Evolutionary conservation across 2,888 invertebrate species (phyloP), one percentile per base, ranked within the genome.

Genomic region (Adelognathus sp.): DNA sequence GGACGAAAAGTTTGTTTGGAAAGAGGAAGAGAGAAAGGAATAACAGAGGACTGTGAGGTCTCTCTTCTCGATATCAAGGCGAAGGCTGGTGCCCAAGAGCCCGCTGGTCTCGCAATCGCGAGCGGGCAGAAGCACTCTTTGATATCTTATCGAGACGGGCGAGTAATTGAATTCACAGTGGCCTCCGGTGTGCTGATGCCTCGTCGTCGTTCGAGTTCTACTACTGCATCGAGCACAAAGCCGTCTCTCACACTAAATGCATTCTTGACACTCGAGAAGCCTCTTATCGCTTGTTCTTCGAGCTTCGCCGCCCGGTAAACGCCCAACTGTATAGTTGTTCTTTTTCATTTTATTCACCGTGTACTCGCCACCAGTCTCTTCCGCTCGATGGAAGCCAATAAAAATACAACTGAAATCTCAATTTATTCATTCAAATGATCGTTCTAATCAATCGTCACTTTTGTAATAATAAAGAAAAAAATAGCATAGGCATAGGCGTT

Each of bases 151-250:
- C 72, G 63, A 33, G 72, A 11, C 71, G 39, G 14, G 54, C 63
- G 72, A 72, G 63, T 72, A 72, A 72, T 72, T 72, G 63, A 72
- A 72, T 72, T 72, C 72, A 72, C 63, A 72, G 72, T 56, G 72
- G 56, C 54, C 50, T 50, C 41, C 24, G 52, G 52, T 61, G 71
- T 71, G 61, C 36, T 3, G 50, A 50, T 50, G 50, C 24, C 24
- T 24, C 50, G 44, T 18, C 44, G 44, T 18, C 16, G 46, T 46
- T 21, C 50, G 50, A n/a, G 50, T 50, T n/a, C n/a, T n/a, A n/a
- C 11, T 4, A 24, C 21, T 50, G 50, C 50, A 21, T 4, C 50
- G 50, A 24, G n/a, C n/a, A 50, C 24, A 50, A 50, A 50, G 50
- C 50, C 21, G n/a, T 24, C 24, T 24, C n/a, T n/a, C 50, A 50